These are phyloP conservation scores for Stylophora pistillata DNA, from an alignment of 64 coral and sea anemone genomes.

Conservation along the genomic window DNA sequence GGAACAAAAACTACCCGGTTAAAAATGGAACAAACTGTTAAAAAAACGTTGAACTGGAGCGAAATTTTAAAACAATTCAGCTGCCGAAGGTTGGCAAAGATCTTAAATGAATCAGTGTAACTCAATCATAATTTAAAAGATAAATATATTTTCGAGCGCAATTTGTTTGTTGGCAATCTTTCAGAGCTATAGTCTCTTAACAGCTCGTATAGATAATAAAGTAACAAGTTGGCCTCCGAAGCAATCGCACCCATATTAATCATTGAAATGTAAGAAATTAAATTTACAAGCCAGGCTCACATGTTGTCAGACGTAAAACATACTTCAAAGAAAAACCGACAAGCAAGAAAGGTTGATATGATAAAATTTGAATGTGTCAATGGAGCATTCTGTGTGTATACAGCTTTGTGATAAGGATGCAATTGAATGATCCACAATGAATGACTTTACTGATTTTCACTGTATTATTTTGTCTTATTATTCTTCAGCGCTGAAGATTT, in stretches of 20 bases:
- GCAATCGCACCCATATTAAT: neutral
- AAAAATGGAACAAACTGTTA: conserved; percentile 13
- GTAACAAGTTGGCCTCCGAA: neutral
- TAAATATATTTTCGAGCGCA: neutral
- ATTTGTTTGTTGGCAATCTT: neutral
- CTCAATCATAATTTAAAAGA: neutral
- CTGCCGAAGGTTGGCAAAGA: neutral
- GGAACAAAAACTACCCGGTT: conserved; percentile 9
- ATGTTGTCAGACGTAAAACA: neutral
- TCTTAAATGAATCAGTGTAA: neutral
- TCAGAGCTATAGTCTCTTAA: neutral
- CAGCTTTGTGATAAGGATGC: conserved; percentile 33
- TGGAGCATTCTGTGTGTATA: conserved; percentile 17
- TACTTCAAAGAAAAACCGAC: conserved; percentile 23
- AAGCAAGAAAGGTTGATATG: neutral
- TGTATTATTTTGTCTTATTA: neutral
- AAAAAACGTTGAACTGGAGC: neutral
- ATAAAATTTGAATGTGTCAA: conserved; percentile 30
- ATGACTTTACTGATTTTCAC: conserved; percentile 11
- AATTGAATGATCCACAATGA: conserved; percentile 21
- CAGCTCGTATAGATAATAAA: neutral
- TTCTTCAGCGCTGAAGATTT: neutral
- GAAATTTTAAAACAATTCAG: neutral
- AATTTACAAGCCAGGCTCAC: neutral
- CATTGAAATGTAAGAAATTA: neutral